phyloP scores from a whole-genome alignment of 92 coral and sea anemone genomes.

The Zoanthus gigantus region DNA sequence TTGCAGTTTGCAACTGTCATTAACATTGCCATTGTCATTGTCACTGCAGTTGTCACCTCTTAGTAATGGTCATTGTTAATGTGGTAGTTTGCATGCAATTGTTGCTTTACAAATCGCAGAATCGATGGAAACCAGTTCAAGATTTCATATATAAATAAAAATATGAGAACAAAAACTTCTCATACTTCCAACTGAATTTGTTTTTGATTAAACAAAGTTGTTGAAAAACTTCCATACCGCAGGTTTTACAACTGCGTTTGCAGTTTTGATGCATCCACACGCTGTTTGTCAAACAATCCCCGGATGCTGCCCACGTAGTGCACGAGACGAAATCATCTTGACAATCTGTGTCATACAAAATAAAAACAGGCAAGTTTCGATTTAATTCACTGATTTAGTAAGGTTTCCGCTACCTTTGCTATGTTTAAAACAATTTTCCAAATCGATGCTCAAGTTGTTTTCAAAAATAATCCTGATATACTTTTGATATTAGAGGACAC shows the following conservation, averaged over 20 bases:
- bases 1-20: too few species aligned
- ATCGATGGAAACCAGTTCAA: too few species aligned
- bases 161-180: neutral
- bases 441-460: too few species aligned
- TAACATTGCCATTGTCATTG: too few species aligned
- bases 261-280: conserved; percentile 66
- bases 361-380: neutral
- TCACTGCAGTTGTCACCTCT: too few species aligned
- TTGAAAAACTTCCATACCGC: conserved; percentile 29
- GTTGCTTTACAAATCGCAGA: too few species aligned
- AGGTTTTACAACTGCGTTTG: conserved; percentile 53
- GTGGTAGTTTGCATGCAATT: too few species aligned
- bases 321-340: conserved; percentile 73
- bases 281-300: conserved; percentile 39
- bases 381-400: neutral
- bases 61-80: too few species aligned
- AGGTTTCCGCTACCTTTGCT: too few species aligned
- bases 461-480: too few species aligned
- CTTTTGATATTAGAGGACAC: too few species aligned
- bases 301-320: conserved; percentile 55
- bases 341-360: conserved; percentile 48
- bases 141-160: neutral
- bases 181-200: neutral
- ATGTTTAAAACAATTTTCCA: too few species aligned
- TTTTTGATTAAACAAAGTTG: neutral